phyloP scores from a whole-genome alignment of 1,140 invertebrate species.

The Colletes latitarsis region DNA sequence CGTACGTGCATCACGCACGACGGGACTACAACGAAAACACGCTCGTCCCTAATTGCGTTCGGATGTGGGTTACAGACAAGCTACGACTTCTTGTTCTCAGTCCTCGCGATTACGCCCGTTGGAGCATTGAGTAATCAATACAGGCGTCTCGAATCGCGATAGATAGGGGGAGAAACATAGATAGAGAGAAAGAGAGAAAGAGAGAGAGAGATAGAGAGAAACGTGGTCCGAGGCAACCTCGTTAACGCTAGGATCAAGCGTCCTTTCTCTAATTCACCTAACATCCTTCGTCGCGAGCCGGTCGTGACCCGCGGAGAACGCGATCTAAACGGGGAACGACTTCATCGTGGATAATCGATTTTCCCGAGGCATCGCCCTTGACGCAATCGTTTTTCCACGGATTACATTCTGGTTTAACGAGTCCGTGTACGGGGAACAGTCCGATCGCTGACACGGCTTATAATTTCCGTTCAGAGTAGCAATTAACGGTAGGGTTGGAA shows the following conservation, averaged over 20 bases:
- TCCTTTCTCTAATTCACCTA: constrained; percentile 17
- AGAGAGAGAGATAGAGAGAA: neutral
- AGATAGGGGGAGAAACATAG: neutral
- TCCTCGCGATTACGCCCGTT: constrained; percentile 47
- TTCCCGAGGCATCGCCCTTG: constrained; percentile 26
- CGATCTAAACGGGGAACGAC: constrained; percentile 2
- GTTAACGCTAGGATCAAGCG: constrained; percentile 34
- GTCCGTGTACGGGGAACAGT: neutral
- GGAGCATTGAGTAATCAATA: constrained; percentile 47
- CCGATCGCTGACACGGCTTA: no score
- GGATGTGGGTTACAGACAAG: constrained; percentile 49
- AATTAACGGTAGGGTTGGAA: neutral
- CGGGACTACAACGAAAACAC: constrained; percentile 36
- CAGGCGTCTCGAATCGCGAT: constrained; percentile 27
- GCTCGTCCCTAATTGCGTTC: constrained; percentile 51
- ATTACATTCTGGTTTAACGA: constrained; percentile 2
- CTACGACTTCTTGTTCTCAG: constrained; percentile 41
- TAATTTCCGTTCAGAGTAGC: no score
- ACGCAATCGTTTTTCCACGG: constrained; percentile 15
- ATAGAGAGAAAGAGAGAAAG: neutral
- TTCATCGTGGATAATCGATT: constrained; percentile 27
- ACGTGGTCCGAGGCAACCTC: constrained; percentile 10
- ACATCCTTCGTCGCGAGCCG: constrained; percentile 3
- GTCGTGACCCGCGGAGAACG: constrained; percentile 4
- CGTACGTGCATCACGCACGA: constrained; percentile 23